Conservation (phyloP, 1,140 invertebrate genomes). For the Riptortus pedestris region DNA sequence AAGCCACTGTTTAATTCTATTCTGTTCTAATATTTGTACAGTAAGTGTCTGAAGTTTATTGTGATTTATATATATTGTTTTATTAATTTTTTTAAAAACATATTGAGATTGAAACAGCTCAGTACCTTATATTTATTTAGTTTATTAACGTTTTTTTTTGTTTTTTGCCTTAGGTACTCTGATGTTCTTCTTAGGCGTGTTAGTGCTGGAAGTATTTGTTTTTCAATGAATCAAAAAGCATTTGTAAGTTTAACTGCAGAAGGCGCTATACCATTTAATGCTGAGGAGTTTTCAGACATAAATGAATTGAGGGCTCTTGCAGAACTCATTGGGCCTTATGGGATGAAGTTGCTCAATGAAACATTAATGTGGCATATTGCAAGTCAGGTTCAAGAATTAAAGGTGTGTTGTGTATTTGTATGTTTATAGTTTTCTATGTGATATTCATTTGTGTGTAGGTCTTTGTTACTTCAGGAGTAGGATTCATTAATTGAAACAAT, state of each 20-base stretch:
- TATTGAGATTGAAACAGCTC: too few relatives aligned
- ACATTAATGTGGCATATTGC: slow-evolving; percentile 96
- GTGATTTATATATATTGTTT: too few relatives aligned
- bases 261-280: slow-evolving; percentile 80
- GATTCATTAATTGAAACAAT: too few relatives aligned
- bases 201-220: slow-evolving; percentile 90
- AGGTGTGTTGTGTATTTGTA: too few relatives aligned
- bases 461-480: too few relatives aligned
- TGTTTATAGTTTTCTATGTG: too few relatives aligned
- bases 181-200: slow-evolving; percentile 88
- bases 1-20: too few relatives aligned
- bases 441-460: too few relatives aligned
- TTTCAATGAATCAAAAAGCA: slow-evolving; percentile 88
- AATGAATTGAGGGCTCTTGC: slow-evolving; percentile 91
- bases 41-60: too few relatives aligned
- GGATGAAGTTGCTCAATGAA: slow-evolving; percentile 94
- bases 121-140: too few relatives aligned
- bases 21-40: too few relatives aligned
- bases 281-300: slow-evolving; percentile 96
- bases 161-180: slow-evolving; percentile 54
- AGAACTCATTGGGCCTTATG: slow-evolving; percentile 97
- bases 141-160: not conserved
- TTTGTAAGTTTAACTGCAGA: slow-evolving; percentile 88
- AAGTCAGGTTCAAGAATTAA: slow-evolving; percentile 93
- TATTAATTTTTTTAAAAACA: too few relatives aligned